A percentile compares a stretch with the other conserved stretches of the same genome.
Evolutionary conservation across 2,797 vertebrate genomes (phyloP).

Genomic region (Orestias chungarensis): DNA sequence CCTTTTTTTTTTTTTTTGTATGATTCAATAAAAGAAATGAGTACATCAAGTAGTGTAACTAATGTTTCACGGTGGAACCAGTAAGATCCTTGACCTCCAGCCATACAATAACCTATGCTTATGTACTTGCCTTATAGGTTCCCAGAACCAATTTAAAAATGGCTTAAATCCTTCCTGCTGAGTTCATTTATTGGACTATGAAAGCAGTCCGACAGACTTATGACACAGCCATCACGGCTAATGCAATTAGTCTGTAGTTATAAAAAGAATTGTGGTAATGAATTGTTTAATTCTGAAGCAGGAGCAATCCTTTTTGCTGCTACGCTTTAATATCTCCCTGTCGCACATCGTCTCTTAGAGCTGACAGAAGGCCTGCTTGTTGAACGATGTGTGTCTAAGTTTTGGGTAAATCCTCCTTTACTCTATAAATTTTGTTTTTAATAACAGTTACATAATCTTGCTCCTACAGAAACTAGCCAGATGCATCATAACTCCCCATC

Average conservation of each 20-base stretch:
- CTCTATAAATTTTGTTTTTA: slow-evolving; percentile 36
- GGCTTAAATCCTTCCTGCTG: slow-evolving; percentile 43
- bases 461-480: slow-evolving; percentile 34
- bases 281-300: slow-evolving; percentile 73
- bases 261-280: slow-evolving; percentile 77
- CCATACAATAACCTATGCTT: slow-evolving; percentile 42
- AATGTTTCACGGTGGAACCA: slow-evolving; percentile 31
- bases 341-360: slow-evolving; percentile 50
- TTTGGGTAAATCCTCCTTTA: slow-evolving; percentile 54
- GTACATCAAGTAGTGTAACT: slow-evolving; percentile 45
- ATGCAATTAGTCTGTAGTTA: slow-evolving; percentile 77
- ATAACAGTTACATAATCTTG: slow-evolving; percentile 46
- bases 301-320: slow-evolving; percentile 70
- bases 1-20: no score
- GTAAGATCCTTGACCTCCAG: slow-evolving; percentile 48
- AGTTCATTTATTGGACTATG: slow-evolving; percentile 66
- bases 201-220: slow-evolving; percentile 68
- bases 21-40: no score
- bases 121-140: slow-evolving; percentile 49
- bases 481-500: slow-evolving; percentile 63
- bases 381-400: slow-evolving; percentile 23
- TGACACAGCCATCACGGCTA: slow-evolving; percentile 66
- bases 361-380: slow-evolving; percentile 47
- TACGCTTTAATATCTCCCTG: slow-evolving; percentile 63
- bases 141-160: slow-evolving; percentile 64